phyloP scores from a whole-genome alignment of 1,140 invertebrate genomes.

The Pseudomyrmex dendroicus region DNA sequence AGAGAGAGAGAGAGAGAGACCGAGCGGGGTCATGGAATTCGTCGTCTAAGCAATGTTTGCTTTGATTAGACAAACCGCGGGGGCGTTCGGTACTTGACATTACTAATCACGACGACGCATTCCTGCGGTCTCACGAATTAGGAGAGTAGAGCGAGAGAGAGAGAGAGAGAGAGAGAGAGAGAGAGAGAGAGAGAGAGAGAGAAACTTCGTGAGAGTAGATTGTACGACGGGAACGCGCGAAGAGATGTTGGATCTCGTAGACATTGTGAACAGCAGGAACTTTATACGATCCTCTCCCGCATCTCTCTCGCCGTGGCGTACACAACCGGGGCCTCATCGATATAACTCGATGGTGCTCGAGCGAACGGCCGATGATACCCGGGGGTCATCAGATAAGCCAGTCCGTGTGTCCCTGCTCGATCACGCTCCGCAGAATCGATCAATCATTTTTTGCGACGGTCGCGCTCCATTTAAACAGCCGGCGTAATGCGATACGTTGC shows the following conservation, averaged over 20 bases:
- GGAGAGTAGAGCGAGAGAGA: not conserved
- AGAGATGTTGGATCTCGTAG: not conserved
- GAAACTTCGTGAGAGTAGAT: no score
- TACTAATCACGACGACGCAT: slow-evolving; percentile 62
- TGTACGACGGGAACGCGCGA: not conserved
- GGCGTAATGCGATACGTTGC: slow-evolving; percentile 41
- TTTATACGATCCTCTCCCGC: not conserved
- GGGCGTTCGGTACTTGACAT: not conserved
- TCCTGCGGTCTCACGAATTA: slow-evolving; percentile 33
- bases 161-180: no score
- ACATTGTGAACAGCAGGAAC: not conserved
- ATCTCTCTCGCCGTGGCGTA: not conserved
- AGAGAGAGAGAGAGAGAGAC: not conserved
- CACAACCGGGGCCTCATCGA: slow-evolving; percentile 13
- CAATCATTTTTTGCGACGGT: slow-evolving; percentile 53
- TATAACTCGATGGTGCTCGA: not conserved
- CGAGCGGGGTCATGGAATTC: slow-evolving; percentile 53
- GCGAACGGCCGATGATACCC: slow-evolving; percentile 37
- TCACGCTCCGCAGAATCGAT: slow-evolving; percentile 22
- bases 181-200: no score
- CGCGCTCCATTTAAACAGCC: slow-evolving; percentile 46
- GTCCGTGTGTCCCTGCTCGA: slow-evolving; percentile 33
- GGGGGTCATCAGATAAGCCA: slow-evolving; percentile 48
- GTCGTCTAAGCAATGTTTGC: slow-evolving; percentile 31
- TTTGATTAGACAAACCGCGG: slow-evolving; percentile 60